A percentile compares a stretch with the other conserved stretches of the same genome.
phyloP scores from a whole-genome alignment of 2,888 invertebrate genomes.

The Drosophila infuscata region DNA sequence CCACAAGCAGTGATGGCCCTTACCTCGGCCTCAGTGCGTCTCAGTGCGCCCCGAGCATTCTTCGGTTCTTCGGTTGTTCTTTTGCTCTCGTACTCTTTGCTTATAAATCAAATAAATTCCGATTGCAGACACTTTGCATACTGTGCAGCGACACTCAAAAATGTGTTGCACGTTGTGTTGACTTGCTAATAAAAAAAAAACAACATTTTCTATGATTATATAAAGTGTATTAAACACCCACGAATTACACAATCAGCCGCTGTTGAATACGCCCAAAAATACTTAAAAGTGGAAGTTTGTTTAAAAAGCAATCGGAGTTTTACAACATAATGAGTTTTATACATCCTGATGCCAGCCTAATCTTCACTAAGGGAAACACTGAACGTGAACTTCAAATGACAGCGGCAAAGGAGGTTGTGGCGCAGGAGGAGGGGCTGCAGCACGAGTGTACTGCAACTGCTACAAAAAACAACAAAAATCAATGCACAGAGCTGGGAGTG shows the following conservation, averaged over 20 bases:
- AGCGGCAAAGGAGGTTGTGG: neutral
- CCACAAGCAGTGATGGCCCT: conserved; percentile 35
- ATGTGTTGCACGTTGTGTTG: conserved; percentile 10
- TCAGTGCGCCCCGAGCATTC: conserved; percentile 24
- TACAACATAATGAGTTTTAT: conserved; percentile 67
- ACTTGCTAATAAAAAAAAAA: conserved; percentile 8
- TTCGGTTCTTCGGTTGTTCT: conserved; percentile 15
- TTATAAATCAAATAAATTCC: conserved; percentile 10
- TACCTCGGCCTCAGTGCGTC: conserved; percentile 24
- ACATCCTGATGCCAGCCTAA: conserved; percentile 64
- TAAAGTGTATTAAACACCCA: conserved; percentile 41
- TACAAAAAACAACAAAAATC: conserved; percentile 13
- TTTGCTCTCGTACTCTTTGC: neutral
- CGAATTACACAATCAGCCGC: conserved; percentile 54
- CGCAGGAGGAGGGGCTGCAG: neutral
- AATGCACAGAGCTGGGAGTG: conserved; percentile 12
- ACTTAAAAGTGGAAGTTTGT: neutral
- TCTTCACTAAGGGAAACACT: conserved; percentile 23
- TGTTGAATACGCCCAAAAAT: conserved; percentile 8
- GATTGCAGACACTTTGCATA: neutral
- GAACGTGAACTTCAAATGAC: neutral
- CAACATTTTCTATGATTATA: conserved; percentile 42
- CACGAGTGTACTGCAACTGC: neutral
- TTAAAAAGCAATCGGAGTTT: neutral
- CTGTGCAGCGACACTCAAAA: conserved; percentile 3